A percentile compares a stretch with the other conserved stretches of the same genome.
phyloP scores from a whole-genome alignment of 2,888 invertebrate species.

The Synergus umbraculus region DNA sequence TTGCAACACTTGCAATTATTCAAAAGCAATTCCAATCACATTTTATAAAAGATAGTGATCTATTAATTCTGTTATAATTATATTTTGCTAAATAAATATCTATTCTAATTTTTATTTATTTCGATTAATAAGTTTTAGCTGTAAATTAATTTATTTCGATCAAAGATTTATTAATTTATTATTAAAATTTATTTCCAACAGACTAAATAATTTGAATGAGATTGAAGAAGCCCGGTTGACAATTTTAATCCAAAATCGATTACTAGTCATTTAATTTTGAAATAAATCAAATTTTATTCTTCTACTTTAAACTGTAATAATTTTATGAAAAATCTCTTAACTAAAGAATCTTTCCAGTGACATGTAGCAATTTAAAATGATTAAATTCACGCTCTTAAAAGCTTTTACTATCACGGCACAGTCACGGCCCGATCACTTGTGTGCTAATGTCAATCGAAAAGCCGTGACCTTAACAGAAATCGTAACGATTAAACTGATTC shows the following conservation, averaged over 20 bases:
- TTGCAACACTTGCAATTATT: neutral
- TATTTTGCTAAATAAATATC: too few species aligned
- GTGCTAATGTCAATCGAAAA: slow-evolving; percentile 44
- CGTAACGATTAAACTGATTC: neutral
- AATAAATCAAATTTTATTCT: too few species aligned
- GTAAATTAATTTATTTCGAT: neutral
- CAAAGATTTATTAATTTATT: too few species aligned
- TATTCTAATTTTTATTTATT: too few species aligned
- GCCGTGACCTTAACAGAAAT: slow-evolving; percentile 44
- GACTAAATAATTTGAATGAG: too few species aligned
- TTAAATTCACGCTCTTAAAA: slow-evolving; percentile 18
- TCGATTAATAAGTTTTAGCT: neutral
- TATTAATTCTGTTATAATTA: too few species aligned
- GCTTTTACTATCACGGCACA: slow-evolving; percentile 44
- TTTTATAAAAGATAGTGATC: neutral
- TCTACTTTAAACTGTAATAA: too few species aligned
- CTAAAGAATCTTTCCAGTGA: neutral
- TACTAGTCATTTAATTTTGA: neutral
- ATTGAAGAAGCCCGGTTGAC: too few species aligned
- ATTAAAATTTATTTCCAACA: too few species aligned
- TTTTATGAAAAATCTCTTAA: neutral
- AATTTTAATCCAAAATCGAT: too few species aligned
- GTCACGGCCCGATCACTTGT: slow-evolving; percentile 45
- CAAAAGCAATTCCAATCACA: neutral
- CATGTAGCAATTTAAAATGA: slow-evolving; percentile 10